phyloP scores from a whole-genome alignment of 2,113 vertebrate genomes.

The Noctilio leporinus region DNA sequence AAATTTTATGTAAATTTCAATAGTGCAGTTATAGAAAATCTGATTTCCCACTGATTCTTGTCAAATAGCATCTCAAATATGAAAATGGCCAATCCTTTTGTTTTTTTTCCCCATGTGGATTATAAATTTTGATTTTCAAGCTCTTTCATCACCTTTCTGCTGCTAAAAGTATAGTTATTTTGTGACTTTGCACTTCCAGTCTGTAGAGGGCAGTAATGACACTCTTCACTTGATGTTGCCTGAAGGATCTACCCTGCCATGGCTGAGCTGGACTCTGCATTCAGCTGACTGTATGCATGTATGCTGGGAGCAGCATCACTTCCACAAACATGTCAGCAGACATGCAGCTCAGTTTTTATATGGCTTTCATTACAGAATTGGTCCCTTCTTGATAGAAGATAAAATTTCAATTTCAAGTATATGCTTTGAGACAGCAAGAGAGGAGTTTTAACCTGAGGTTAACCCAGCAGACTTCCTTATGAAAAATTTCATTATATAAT shows the following conservation, averaged over 20 bases:
- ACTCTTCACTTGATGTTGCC: neutral
- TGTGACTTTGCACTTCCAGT: neutral
- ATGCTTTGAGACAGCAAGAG: neutral
- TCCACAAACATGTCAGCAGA: neutral
- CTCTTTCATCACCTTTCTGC: neutral
- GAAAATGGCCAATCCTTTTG: neutral
- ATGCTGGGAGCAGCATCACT: neutral
- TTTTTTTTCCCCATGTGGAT: neutral
- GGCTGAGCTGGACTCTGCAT: neutral
- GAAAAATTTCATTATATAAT: neutral
- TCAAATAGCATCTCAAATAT: neutral
- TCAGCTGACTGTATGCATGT: neutral
- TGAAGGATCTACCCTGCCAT: accelerated
- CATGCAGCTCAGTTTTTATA: neutral
- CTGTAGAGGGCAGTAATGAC: neutral
- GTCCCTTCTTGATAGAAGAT: neutral
- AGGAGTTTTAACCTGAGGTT: neutral
- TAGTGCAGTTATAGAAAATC: neutral
- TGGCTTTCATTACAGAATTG: neutral
- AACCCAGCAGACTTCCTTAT: neutral
- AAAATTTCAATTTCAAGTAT: neutral
- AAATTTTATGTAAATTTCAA: neutral
- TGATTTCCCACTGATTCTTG: neutral
- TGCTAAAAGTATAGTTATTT: accelerated
- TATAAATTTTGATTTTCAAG: neutral